A percentile compares a stretch with the other conserved stretches of the same genome.
phyloP scores from a whole-genome alignment of 2,888 invertebrate species.

The Odontothrips loti region DNA sequence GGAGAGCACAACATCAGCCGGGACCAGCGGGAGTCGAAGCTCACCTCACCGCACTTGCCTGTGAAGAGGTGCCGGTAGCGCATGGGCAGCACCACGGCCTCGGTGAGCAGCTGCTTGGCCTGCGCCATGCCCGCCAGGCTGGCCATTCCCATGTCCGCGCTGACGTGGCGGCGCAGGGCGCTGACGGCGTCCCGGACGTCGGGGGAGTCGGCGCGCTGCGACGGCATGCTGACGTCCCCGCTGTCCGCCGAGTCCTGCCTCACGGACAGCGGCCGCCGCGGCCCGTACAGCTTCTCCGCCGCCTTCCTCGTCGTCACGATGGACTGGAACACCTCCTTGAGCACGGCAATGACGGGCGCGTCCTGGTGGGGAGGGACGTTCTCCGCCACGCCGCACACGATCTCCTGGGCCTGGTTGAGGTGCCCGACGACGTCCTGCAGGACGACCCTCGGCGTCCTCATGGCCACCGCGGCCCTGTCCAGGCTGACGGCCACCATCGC shows the following conservation, averaged over 20 bases:
- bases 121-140: conserved; percentile 21
- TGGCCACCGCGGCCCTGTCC: no score
- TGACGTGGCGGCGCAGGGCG: not conserved
- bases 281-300: not conserved
- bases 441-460: no score
- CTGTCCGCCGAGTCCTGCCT: not conserved
- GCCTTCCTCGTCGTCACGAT: not conserved
- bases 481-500: no score
- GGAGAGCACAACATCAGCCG: not conserved
- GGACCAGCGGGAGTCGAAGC: not conserved
- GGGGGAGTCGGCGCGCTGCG: not conserved
- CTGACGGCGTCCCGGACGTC: not conserved
- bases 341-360: not conserved
- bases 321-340: not conserved
- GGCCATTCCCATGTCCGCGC: not conserved
- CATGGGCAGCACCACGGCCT: not conserved
- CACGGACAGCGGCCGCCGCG: not conserved
- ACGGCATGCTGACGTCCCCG: not conserved
- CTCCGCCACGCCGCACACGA: not conserved
- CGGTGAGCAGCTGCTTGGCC: conserved; percentile 4
- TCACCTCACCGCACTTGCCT: not conserved
- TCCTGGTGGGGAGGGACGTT: not conserved
- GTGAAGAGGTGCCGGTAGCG: not conserved
- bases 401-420: not conserved
- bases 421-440: no score